These are phyloP conservation scores for Ciconia maguari DNA, from an alignment of 2,113 vertebrate species.

Conservation along the genomic window DNA sequence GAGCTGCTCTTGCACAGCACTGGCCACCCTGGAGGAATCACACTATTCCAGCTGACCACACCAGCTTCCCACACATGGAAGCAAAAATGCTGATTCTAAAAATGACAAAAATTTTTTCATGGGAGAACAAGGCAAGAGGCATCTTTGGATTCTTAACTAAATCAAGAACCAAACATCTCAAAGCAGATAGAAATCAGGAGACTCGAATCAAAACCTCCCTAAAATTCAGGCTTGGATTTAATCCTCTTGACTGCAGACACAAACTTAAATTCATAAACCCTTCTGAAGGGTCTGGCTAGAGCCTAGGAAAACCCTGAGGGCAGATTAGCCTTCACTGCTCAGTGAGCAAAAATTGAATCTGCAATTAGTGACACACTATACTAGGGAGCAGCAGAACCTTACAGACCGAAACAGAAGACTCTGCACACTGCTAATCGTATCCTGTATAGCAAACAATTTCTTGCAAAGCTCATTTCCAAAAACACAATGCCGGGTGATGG, in stretches of 20 bases:
- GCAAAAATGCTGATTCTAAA: not conserved
- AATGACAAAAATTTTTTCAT: not conserved
- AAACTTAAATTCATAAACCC: not conserved
- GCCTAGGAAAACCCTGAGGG: not conserved
- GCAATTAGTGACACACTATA: not conserved
- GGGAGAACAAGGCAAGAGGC: not conserved
- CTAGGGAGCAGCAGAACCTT: constrained; percentile 15
- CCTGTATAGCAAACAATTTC: not conserved
- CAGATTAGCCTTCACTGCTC: not conserved
- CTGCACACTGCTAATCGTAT: accelerated
- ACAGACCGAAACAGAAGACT: accelerated
- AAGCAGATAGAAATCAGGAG: not conserved
- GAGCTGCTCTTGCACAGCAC: not conserved
- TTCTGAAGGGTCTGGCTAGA: not conserved
- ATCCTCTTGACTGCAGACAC: not conserved
- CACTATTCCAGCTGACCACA: not conserved
- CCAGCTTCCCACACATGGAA: not conserved
- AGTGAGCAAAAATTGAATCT: not conserved
- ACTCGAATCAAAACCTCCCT: not conserved
- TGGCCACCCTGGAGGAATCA: not conserved
- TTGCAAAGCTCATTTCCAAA: not conserved
- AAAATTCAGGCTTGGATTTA: not conserved
- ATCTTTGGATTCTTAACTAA: not conserved
- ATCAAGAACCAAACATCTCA: not conserved
- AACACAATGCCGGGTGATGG: accelerated